Evolutionary conservation across 2,888 invertebrate genomes (phyloP), one percentile per base, ranked within the genome.

Genomic region (Plemyria rubiginata): DNA sequence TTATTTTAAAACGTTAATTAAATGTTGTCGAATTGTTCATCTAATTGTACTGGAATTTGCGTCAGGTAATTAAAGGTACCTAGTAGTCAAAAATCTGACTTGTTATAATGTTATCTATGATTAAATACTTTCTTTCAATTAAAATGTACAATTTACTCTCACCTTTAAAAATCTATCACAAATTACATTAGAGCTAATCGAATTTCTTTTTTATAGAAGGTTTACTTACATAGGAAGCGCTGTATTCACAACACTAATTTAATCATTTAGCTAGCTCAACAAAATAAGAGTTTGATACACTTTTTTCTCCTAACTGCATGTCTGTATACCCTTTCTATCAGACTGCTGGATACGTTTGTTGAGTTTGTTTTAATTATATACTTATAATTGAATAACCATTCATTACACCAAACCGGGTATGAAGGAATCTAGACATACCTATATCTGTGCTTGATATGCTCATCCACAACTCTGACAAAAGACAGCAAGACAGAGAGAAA

Each of bases 101-200:
- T 12, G 46, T 53, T 57, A 13, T 53, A 62, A 32, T 62, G 48
- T 62, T 57, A 49, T 46, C 9, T 62, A 57, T 53, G 15, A 36
- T 56, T 41, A 57, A 53, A 56, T 55, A 43, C 40, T 41, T 61
- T n/a, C 54, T 45, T 61, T 52, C 36, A 54, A 36, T 36, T 54
- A 7, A 55, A 50, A 60, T 13, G n/a, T 56, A 38, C 8, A 40
- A 56, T 61, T 56, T 52, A 52, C 41, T 40, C 46, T 51, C 51
- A 55, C 61, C 55, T 61, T n/a, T 61, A 43, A 49, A 54, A 51
- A 55, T 49, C 40, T 45, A 36, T 38, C 45, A 51, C 61, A 61
- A 52, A 48, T 62, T 48, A 53, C 52, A 57, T 56, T 41, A 46
- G 51, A 40, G 48, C 43, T 2, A 4, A 52, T 15, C 48, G 45